Evolutionary conservation across 1,140 invertebrate species (phyloP).

Genomic region (Leptopilina boulardi): DNA sequence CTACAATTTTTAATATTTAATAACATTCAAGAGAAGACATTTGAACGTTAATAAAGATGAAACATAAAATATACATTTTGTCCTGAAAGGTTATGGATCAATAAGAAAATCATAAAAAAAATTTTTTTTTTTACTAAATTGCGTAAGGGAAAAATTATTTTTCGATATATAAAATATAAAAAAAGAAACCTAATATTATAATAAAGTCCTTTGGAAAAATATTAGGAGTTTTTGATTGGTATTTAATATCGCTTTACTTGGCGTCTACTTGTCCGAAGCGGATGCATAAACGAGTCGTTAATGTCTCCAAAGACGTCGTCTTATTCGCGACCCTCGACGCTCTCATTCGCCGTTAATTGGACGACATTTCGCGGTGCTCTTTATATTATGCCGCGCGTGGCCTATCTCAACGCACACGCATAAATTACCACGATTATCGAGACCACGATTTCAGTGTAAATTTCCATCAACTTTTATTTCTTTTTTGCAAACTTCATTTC

Average conservation of each 20-base stretch:
- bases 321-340: slow-evolving; percentile 57
- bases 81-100: slow-evolving; percentile 55
- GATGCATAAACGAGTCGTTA: slow-evolving; percentile 66
- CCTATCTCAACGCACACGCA: slow-evolving; percentile 69
- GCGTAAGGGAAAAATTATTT: background rate
- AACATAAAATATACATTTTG: slow-evolving; percentile 57
- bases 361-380: slow-evolving; percentile 70
- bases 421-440: slow-evolving; percentile 73
- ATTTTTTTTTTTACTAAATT: too few species aligned
- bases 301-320: slow-evolving; percentile 54
- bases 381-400: slow-evolving; percentile 68
- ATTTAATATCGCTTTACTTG: slow-evolving; percentile 60
- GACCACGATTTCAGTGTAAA: slow-evolving; percentile 55
- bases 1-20: slow-evolving; percentile 25
- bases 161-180: background rate
- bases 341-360: slow-evolving; percentile 75
- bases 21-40: slow-evolving; percentile 30
- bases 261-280: slow-evolving; percentile 55
- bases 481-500: slow-evolving; percentile 46
- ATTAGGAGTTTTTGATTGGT: slow-evolving; percentile 49
- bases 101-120: slow-evolving; percentile 65
- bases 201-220: background rate
- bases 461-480: slow-evolving; percentile 56
- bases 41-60: slow-evolving; percentile 53
- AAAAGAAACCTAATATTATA: too few species aligned